A percentile compares a stretch with the other conserved stretches of the same genome.
phyloP scores from a whole-genome alignment of 1,140 invertebrate genomes.

The Scaptomyza hsui region DNA sequence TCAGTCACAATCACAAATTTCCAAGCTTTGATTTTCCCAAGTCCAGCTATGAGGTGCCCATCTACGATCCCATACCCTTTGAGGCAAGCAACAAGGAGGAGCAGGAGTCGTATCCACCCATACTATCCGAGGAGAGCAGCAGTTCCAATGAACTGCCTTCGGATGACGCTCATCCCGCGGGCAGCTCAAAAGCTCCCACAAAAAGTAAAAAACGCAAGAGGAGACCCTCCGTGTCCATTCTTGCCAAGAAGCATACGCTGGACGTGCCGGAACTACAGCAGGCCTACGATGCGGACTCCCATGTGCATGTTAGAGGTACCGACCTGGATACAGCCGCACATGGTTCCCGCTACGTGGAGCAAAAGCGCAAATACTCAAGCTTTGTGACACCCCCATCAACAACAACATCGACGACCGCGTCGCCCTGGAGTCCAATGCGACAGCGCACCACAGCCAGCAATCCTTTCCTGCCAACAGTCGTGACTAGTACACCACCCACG shows the following conservation, averaged over 20 bases:
- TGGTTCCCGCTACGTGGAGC: constrained; percentile 55
- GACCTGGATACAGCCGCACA: constrained; percentile 57
- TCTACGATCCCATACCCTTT: constrained; percentile 80
- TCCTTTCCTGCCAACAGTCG: constrained; percentile 51
- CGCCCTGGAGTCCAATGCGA: constrained; percentile 76
- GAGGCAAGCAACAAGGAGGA: constrained; percentile 68
- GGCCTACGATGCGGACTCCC: constrained; percentile 64
- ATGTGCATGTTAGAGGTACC: constrained; percentile 32
- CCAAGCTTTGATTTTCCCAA: constrained; percentile 79
- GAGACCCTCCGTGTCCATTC: constrained; percentile 14
- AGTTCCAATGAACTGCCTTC: constrained; percentile 37
- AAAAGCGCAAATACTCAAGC: constrained; percentile 47
- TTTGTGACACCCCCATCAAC: constrained; percentile 32
- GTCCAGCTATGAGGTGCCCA: constrained; percentile 81
- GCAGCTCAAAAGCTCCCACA: constrained; percentile 45
- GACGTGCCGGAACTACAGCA: constrained; percentile 74
- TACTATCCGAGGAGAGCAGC: constrained; percentile 8
- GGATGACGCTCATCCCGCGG: constrained; percentile 58
- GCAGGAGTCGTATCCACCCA: constrained; percentile 74
- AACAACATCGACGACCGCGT: constrained; percentile 16
- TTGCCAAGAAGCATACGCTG: constrained; percentile 68
- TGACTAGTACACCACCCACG: constrained; percentile 49
- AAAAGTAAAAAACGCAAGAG: constrained; percentile 57
- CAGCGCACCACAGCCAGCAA: constrained; percentile 37
- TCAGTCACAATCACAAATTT: constrained; percentile 67